Evolutionary conservation across 2,797 vertebrate species (phyloP), one percentile per base, ranked within the genome.

Genomic region (Poliocrania exsul): DNA sequence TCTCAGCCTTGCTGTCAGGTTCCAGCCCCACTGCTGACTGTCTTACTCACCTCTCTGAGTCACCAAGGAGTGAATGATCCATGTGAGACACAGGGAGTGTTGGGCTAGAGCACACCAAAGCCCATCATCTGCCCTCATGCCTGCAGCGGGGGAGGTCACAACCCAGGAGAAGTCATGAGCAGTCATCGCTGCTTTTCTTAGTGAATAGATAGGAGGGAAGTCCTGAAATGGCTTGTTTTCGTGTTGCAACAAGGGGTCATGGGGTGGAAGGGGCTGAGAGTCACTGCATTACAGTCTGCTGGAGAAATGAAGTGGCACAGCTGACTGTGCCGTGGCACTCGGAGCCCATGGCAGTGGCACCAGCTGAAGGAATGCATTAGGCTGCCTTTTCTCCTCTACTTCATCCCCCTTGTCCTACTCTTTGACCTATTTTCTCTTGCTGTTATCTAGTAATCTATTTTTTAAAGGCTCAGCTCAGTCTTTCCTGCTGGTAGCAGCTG

Each of bases 361-460:
- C 0, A 0, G 40, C 70, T 79, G 54, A 62, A 78, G 54, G 73
- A 29, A 8, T 31, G 72, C 70, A 23, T 73, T 47, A 62, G 66
- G 78, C 74, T 92, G 66, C 83, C 90, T 90, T 73, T 16, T 1
- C 64, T 79, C 77, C 71, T 58, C 56, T 71, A 3, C 78, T 84
- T 88, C 56, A 58, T 40, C 74, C 78, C 71, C 64, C 35, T 92
- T n/a, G 18, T 90, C 90, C 93, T 85, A 81, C 33, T 92, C 94
- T 94, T 93, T 92, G 86, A 94, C 86, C 95, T 93, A 71, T 95
- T 95, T 95, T 94, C 80, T 92, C 64, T 94, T 81, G n/a, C 66
- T 89, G 74, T 87, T 95, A 90, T 85, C 92, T 93, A 92, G 93
- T 85, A 94, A 96, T 96, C 79, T 91, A 40, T 90, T 95, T 92